Evolutionary conservation across 2,113 vertebrate species (phyloP), one percentile per base, ranked within the genome.

Genomic region (Pygoscelis antarcticus): DNA sequence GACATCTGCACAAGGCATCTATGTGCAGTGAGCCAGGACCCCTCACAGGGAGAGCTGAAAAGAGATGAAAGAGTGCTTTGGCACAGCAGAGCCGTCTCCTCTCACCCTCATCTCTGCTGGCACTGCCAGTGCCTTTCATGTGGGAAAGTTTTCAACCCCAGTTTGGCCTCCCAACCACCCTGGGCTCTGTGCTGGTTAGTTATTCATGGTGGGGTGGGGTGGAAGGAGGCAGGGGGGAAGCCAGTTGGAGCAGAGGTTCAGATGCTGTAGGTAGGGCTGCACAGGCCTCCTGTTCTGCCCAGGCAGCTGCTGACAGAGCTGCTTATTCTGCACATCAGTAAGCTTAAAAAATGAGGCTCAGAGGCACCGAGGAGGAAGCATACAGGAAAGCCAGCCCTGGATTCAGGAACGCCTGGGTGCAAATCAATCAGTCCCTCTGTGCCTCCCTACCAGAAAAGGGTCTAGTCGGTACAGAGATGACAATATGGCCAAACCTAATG

Each of bases 1-100:
- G 97, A 97, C 96, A 97, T 97, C 97, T 97, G 96, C 95, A 96
- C 91, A 96, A 97, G 94, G 95, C 96, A 95, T 95, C 94, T 72
- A 76, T 92, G 86, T 95, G 96, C 85, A 92, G 74, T 9, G 90
- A 97, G 96, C 96, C 97, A 97, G 95, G 95, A 97, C 97, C 94
- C 95, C 96, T 97, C 95, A 89, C 9, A 0, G 94, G 88, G 93
- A 95, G 85, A 20, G 88, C 92, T 96, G 95, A 97, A 95, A 95
- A 57, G 92, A 93, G 94, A 97, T 92, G 93, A 96, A 96, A 97
- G 95, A 96, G 88, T 0, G 27, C 83, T 90, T 69, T 96, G 95
- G 96, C 96, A 92, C 64, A 46, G 85, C 83, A 72, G 85, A 96
- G 90, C 88, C 0, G 40, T 65, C 95, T 95, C 78, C 82, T 93